Percentiles rank a stretch among this genome's conserved stretches.
These are phyloP conservation scores for Cyanoderma ruficeps DNA, from an alignment of 2,113 vertebrate species.

Conservation along the genomic window DNA sequence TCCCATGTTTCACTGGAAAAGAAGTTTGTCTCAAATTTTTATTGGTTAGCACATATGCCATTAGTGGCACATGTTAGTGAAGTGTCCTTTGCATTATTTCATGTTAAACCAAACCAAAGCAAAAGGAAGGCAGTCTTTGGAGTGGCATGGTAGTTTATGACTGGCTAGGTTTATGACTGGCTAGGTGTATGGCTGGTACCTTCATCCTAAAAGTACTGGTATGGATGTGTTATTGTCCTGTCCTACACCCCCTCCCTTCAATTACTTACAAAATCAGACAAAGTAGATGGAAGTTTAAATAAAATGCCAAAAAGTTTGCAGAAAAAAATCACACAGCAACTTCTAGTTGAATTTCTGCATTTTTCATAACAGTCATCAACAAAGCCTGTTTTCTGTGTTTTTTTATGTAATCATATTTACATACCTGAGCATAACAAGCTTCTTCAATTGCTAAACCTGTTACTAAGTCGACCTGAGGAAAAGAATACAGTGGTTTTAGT, in stretches of 20 bases:
- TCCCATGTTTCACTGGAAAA: neutral
- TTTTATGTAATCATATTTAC: neutral
- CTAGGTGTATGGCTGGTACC: neutral
- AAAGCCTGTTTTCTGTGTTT: neutral
- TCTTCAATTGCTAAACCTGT: constrained; percentile 98
- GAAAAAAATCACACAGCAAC: neutral
- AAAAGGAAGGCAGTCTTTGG: neutral
- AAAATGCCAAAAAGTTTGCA: neutral
- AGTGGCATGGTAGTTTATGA: neutral
- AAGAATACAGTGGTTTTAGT: constrained; percentile 1
- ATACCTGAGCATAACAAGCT: constrained; percentile 96
- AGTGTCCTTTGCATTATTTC: neutral
- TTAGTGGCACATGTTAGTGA: neutral
- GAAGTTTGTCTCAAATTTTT: neutral
- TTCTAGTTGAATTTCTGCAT: neutral
- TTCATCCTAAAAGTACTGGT: neutral
- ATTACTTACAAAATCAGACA: neutral
- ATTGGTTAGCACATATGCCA: neutral
- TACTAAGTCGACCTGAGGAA: constrained; percentile 89
- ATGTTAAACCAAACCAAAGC: neutral
- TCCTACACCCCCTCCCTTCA: neutral
- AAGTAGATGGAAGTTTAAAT: neutral
- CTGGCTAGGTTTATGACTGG: neutral
- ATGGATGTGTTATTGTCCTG: neutral
- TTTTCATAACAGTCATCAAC: neutral